Percentiles rank a stretch among this genome's conserved stretches.
phyloP scores from a whole-genome alignment of 2,113 vertebrate genomes.

The Formicarius rufipectus region DNA sequence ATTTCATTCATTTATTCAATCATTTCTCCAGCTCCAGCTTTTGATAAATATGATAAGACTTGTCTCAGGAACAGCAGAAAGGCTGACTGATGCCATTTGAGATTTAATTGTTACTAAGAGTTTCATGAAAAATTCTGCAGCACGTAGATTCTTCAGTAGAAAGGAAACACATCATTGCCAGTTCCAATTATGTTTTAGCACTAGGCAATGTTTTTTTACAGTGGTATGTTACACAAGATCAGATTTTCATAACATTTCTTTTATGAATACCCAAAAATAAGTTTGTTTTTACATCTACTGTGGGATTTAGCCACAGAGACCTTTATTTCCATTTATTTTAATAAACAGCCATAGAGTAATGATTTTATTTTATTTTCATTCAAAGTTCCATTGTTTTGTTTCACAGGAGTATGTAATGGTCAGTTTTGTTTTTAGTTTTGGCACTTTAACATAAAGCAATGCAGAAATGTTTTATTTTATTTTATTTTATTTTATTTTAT shows the following conservation, averaged over 20 bases:
- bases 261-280: not conserved
- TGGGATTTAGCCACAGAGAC: not conserved
- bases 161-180: not conserved
- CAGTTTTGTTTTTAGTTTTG: not conserved
- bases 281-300: not conserved
- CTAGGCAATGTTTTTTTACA: not conserved
- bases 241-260: not conserved
- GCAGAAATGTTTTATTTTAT: no score
- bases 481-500: no score
- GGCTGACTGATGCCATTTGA: conserved; percentile 7
- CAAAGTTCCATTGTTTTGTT: not conserved
- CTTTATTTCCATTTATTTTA: not conserved
- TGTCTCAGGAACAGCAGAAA: not conserved
- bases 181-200: not conserved
- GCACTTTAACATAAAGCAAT: not conserved
- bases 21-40: not conserved
- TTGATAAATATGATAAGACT: conserved; percentile 16
- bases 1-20: conserved; percentile 43
- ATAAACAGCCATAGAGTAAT: not conserved
- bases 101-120: not conserved
- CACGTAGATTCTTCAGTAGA: not conserved
- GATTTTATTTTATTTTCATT: not conserved
- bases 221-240: not conserved
- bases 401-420: not conserved
- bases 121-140: not conserved